These are phyloP conservation scores for Setipinna tenuifilis DNA, from an alignment of 2,797 vertebrate species.

Conservation along the genomic window DNA sequence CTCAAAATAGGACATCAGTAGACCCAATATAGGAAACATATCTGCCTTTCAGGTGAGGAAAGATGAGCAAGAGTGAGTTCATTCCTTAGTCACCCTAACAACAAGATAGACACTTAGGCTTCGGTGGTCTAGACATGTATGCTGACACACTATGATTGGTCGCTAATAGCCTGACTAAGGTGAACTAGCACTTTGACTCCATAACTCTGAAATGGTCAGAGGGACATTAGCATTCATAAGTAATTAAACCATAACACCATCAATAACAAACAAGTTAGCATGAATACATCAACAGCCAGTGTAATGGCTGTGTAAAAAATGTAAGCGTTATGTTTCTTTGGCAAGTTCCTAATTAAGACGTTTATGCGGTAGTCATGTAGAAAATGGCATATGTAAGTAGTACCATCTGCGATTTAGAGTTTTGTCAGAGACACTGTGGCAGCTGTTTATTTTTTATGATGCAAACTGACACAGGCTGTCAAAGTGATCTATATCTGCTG, in stretches of 20 bases:
- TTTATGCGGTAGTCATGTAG: not conserved
- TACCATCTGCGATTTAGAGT: not conserved
- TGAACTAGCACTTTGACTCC: not conserved
- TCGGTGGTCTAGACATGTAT: not conserved
- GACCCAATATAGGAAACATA: not conserved
- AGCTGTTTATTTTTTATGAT: slow-evolving; percentile 15
- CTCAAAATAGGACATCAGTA: not conserved
- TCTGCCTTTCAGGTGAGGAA: not conserved
- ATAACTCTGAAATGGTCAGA: not conserved
- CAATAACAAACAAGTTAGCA: not conserved
- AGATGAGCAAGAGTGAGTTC: not conserved
- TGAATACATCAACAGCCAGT: not conserved
- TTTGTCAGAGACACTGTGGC: not conserved
- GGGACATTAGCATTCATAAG: not conserved
- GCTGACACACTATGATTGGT: not conserved
- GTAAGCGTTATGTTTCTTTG: not conserved
- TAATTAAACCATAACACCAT: not conserved
- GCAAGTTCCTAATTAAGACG: not conserved
- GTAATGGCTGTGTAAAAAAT: not conserved
- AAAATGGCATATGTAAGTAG: not conserved
- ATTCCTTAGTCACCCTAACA: not conserved
- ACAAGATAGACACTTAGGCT: not conserved
- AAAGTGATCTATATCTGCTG: slow-evolving; percentile 10
- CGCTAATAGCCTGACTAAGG: not conserved
- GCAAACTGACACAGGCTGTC: slow-evolving; percentile 16